Evolutionary conservation across 2,888 invertebrate species (phyloP).

Genomic region (Xanthia icteritia): DNA sequence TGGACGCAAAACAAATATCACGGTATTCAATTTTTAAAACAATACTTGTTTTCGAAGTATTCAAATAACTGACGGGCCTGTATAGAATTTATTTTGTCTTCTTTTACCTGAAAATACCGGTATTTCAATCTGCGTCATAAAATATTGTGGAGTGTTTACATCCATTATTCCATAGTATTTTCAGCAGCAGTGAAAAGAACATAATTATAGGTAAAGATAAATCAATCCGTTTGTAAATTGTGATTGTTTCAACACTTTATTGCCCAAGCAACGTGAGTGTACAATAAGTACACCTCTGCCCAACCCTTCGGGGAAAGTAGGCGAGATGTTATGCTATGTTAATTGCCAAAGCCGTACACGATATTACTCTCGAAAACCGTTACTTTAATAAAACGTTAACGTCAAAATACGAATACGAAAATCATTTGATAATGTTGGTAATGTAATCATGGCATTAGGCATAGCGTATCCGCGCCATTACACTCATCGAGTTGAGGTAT

Average conservation of each 20-base stretch:
- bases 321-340: no score
- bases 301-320: no score
- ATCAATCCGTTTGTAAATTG: background rate
- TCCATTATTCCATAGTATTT: background rate
- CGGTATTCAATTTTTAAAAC: constrained; percentile 22
- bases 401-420: constrained; percentile 45
- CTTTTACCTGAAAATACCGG: background rate
- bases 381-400: constrained; percentile 24
- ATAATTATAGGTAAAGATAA: background rate
- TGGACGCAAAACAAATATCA: constrained; percentile 14
- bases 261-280: background rate
- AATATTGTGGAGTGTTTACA: background rate
- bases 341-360: background rate
- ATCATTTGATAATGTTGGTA: constrained; percentile 62
- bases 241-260: background rate
- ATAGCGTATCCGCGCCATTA: constrained; percentile 54
- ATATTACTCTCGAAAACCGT: constrained; percentile 3
- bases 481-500: constrained; percentile 58
- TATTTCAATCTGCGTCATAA: background rate
- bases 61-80: background rate
- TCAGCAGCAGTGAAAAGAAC: background rate
- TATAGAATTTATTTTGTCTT: background rate
- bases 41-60: constrained; percentile 17
- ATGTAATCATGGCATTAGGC: constrained; percentile 59
- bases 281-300: no score